Conservation (phyloP, 2,797 vertebrate genomes). For the Dermochelys coriacea region DNA sequence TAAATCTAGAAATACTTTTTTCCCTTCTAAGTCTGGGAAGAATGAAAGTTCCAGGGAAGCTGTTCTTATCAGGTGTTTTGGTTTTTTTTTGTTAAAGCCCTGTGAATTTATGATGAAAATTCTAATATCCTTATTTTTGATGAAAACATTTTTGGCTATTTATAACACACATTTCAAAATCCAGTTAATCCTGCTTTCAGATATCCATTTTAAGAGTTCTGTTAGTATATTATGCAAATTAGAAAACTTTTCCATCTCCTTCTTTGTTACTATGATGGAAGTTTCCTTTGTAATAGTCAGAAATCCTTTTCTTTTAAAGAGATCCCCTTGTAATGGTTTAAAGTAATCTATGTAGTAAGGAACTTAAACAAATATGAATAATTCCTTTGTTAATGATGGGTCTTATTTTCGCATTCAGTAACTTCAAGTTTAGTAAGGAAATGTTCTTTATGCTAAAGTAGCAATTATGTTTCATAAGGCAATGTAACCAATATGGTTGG, state of each 20-base stretch:
- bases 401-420: neutral
- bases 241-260: neutral
- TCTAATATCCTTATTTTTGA: neutral
- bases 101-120: neutral
- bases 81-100: neutral
- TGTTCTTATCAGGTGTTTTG: neutral
- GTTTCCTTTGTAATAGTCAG: neutral
- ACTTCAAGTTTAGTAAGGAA: neutral
- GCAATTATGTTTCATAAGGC: neutral
- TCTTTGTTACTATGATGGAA: too few relatives aligned
- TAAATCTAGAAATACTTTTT: neutral
- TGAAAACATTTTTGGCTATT: neutral
- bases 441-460: rapidly evolving
- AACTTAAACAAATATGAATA: neutral
- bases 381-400: neutral
- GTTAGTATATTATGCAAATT: neutral
- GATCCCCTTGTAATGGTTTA: neutral
- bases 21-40: neutral
- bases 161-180: neutral
- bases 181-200: neutral
- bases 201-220: neutral
- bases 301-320: neutral
- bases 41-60: neutral
- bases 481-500: neutral
- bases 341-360: neutral